Evolutionary conservation across 2,888 invertebrate genomes (phyloP).

Genomic region (Diarsia dahlii): DNA sequence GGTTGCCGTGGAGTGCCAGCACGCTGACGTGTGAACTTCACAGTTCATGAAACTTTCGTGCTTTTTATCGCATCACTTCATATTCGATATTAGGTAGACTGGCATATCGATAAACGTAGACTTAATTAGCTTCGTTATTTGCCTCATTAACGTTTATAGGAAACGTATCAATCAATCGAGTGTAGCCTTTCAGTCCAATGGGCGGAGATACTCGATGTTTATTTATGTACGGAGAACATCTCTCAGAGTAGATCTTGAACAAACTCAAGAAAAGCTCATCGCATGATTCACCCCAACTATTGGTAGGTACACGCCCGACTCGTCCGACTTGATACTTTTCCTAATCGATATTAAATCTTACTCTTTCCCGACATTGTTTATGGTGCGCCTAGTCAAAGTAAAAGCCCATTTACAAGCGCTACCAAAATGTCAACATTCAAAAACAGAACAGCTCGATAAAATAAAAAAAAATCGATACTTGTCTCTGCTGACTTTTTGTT

Average conservation of each 20-base stretch:
- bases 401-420: slow-evolving; percentile 64
- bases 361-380: slow-evolving; percentile 68
- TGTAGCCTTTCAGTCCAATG: slow-evolving; percentile 69
- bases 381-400: slow-evolving; percentile 53
- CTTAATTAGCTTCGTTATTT: slow-evolving; percentile 72
- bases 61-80: slow-evolving; percentile 65
- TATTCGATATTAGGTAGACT: slow-evolving; percentile 52
- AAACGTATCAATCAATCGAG: slow-evolving; percentile 76
- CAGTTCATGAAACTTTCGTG: slow-evolving; percentile 69
- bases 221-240: slow-evolving; percentile 75
- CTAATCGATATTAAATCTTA: slow-evolving; percentile 69
- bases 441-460: slow-evolving; percentile 66
- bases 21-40: slow-evolving; percentile 71
- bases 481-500: slow-evolving; percentile 77
- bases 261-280: slow-evolving; percentile 70
- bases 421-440: slow-evolving; percentile 78
- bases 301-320: slow-evolving; percentile 65
- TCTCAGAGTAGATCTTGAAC: slow-evolving; percentile 72
- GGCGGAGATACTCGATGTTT: slow-evolving; percentile 74
- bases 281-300: slow-evolving; percentile 77
- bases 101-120: slow-evolving; percentile 67
- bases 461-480: slow-evolving; percentile 78
- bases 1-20: slow-evolving; percentile 67
- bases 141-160: slow-evolving; percentile 72
- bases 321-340: slow-evolving; percentile 69